phyloP scores from a whole-genome alignment of 2,113 vertebrate genomes.

The Meleagris gallopavo region DNA sequence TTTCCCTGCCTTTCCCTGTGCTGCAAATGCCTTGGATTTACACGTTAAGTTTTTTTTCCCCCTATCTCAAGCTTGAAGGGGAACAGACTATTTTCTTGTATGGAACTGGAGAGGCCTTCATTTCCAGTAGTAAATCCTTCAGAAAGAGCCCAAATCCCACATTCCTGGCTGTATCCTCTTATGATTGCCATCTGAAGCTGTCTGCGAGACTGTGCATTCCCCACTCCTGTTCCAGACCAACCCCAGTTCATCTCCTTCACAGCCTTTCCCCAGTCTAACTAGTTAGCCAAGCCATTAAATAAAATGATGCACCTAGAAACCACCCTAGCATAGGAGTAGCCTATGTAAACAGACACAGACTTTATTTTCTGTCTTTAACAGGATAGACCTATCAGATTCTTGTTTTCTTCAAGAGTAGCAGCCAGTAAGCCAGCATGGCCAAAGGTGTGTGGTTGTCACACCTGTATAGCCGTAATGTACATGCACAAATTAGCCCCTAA shows the following conservation, averaged over 20 bases:
- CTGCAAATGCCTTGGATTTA: not conserved
- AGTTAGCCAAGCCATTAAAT: not conserved
- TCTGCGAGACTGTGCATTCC: not conserved
- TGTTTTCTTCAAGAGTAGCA: not conserved
- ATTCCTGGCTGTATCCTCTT: fast-evolving
- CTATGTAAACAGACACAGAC: fast-evolving
- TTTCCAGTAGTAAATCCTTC: not conserved
- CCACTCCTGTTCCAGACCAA: not conserved
- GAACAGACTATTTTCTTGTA: not conserved
- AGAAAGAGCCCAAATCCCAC: not conserved
- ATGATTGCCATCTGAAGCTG: not conserved
- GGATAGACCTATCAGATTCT: not conserved
- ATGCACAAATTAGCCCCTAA: not conserved
- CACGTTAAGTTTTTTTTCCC: not conserved
- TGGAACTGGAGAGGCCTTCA: not conserved
- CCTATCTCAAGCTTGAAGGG: not conserved
- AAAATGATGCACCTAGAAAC: not conserved
- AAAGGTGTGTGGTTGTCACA: not conserved
- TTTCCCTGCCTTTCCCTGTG: not conserved
- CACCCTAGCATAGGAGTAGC: not conserved
- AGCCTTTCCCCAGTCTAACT: not conserved
- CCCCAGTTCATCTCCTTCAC: not conserved
- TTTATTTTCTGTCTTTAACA: not conserved
- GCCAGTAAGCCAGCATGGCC: not conserved
- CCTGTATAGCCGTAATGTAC: not conserved